phyloP scores from a whole-genome alignment of 2,797 vertebrate genomes.

The Cheirogaleus major region DNA sequence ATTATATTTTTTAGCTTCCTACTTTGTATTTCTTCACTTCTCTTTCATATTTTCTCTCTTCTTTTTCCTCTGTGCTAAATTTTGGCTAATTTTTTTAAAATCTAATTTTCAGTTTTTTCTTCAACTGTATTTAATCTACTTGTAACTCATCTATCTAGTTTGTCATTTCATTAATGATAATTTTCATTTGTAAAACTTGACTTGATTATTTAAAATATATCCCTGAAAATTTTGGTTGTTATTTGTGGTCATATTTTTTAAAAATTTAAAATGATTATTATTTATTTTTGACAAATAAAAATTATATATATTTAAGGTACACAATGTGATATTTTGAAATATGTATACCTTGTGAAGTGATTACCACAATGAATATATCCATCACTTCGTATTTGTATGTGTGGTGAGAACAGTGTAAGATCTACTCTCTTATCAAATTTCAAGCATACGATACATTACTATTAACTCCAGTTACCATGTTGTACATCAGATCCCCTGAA shows the following conservation, averaged over 20 bases:
- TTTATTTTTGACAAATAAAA: not conserved
- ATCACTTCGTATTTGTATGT: not conserved
- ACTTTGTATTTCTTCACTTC: not conserved
- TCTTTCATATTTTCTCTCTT: not conserved
- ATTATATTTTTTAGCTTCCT: not conserved
- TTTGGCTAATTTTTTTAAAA: not conserved
- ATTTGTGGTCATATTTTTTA: not conserved
- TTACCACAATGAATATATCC: not conserved
- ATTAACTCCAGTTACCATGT: not conserved
- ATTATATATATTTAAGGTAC: too few relatives aligned
- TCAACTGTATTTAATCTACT: not conserved
- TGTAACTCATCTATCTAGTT: too few relatives aligned
- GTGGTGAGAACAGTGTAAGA: not conserved
- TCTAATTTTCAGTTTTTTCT: not conserved
- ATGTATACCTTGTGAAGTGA: fast-evolving
- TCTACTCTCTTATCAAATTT: not conserved
- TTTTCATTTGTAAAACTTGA: not conserved
- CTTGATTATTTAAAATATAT: not conserved
- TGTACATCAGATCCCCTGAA: not conserved
- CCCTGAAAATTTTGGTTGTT: not conserved
- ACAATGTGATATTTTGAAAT: too few relatives aligned
- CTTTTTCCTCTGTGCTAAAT: not conserved
- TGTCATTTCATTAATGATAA: not conserved
- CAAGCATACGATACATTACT: not conserved
- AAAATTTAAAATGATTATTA: not conserved